Evolutionary conservation across 2,113 vertebrate species (phyloP), one percentile per base, ranked within the genome.

Genomic region (Trochalopteron elliotii): DNA sequence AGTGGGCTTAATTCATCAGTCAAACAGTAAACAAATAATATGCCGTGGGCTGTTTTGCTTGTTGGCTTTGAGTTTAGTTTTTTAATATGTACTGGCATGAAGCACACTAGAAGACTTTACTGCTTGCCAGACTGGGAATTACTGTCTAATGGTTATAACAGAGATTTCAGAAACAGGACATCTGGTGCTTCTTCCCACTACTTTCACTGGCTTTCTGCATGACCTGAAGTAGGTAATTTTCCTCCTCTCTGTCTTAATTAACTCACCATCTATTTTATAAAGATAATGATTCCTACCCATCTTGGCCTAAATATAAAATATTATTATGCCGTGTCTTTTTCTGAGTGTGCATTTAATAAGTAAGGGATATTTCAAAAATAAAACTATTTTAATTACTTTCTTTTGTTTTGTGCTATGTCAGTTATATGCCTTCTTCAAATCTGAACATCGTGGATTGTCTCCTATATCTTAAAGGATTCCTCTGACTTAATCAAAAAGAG

Each of bases 401-500:
- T 89, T 95, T 74, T 91, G 65, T 61, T 91, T 93, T 90, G 50
- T 77, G 68, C 56, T 71, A 12, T 79, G 55, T 63, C 59, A 87
- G 30, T 61, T 42, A 85, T 63, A 94, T 28, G 28, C 9, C 90
- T 22, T 92, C 59, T 86, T 90, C 44, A 91, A 91, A 94, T 92
- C 25, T 88, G 85, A 86, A 83, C 40, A 57, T 80, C 40, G 64
- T 75, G 65, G 64, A 74, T 90, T 88, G 33, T 90, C 56, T 90
- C 23, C 79, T 83, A 11, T 81, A 75, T 78, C 52, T 93, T 92
- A 87, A 86, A 94, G 6, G 4, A 86, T 80, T 91, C 60, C 72
- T 92, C 83, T 81, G 68, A 90, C 76, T 92, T 93, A 93, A 93
- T 88, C 75, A 93, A 83, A 94, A 96, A 88, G 28, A 93, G 25